Evolutionary conservation across 2,888 invertebrate species (phyloP), one percentile per base, ranked within the genome.

Genomic region (Stramonita haemastoma): DNA sequence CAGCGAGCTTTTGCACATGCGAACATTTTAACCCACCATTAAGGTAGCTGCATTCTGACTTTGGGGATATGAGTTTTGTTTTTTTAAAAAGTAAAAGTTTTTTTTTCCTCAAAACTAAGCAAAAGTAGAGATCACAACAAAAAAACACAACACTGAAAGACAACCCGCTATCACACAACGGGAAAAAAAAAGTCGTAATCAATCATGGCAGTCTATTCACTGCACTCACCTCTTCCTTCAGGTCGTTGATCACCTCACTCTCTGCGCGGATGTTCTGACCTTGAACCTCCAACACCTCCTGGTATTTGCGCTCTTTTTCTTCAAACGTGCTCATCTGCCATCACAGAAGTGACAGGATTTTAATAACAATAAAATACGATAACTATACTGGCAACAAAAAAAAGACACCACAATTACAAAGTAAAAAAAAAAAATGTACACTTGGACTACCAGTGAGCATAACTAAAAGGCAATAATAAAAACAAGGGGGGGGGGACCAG

Each of bases 181-280:
- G 13, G n/a, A 22, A 26, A 26, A 66, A 13, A 66, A 66, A 26
- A 26, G 17, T 66, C 13, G 66, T n/a, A n/a, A n/a, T n/a, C 66
- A 2, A 26, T 46, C 46, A 46, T 46, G 2, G 46, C 8, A n/a
- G n/a, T n/a, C n/a, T 2, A 26, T 2, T 66, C 66, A 13, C 2
- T 2, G 36, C 56, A 90, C 91, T 90, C 90, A 96, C 96, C 95
- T 97, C 97, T 93, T 97, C 97, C 93, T 97, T 97, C 0, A 97
- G 95, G 56, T 96, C 93, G 36, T 96, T 95, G 81, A 96, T 96
- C 91, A 97, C 97, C 26, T 94, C 93, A 81, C 93, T 93, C 73
- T 94, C 92, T 6, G 91, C 91, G 8, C 94, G 93, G 34, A 95
- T 90, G n/a, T 92, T 91, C 22, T 93, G 91, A 86, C 91, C 92